A percentile compares a stretch with the other conserved stretches of the same genome.
Conservation (phyloP, 2,113 vertebrate genomes). For the Regulus satrapa region DNA sequence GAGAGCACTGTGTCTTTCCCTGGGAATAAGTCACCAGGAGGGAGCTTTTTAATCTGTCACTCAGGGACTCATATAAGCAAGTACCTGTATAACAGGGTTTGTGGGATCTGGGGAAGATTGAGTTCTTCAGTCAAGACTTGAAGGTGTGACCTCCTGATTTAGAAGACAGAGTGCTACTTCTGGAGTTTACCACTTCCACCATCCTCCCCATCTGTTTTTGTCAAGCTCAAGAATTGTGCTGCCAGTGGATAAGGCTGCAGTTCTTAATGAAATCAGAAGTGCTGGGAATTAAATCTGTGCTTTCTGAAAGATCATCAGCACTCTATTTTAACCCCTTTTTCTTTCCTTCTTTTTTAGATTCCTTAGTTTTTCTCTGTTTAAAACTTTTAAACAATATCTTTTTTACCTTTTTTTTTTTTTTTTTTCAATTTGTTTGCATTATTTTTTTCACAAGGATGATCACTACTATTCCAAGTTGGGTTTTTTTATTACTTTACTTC, state of each 20-base stretch:
- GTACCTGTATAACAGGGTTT: slow-evolving; percentile 62
- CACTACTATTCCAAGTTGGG: not conserved
- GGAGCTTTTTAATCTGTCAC: slow-evolving; percentile 57
- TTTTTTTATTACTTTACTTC: not conserved
- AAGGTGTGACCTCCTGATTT: slow-evolving; percentile 62
- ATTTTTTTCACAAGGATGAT: not conserved
- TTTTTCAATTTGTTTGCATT: not conserved
- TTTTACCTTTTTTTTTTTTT: not conserved
- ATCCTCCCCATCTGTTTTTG: slow-evolving; percentile 57
- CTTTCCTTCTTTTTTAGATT: not conserved
- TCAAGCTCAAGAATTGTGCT: slow-evolving; percentile 56
- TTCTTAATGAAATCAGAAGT: slow-evolving; percentile 61
- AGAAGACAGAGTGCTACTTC: slow-evolving; percentile 59
- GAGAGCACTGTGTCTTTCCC: slow-evolving; percentile 4
- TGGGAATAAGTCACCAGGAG: slow-evolving; percentile 25
- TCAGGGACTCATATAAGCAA: slow-evolving; percentile 35
- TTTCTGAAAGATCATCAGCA: slow-evolving; percentile 54
- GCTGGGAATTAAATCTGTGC: slow-evolving; percentile 50
- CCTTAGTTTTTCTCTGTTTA: not conserved
- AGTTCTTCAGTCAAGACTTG: slow-evolving; percentile 60
- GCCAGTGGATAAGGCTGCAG: slow-evolving; percentile 36
- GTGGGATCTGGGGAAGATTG: slow-evolving; percentile 44
- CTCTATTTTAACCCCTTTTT: not conserved
- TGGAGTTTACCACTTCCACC: slow-evolving; percentile 62
- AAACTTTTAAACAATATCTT: not conserved